Evolutionary conservation across 2,797 vertebrate genomes (phyloP).

Genomic region (Erethizon dorsatum): DNA sequence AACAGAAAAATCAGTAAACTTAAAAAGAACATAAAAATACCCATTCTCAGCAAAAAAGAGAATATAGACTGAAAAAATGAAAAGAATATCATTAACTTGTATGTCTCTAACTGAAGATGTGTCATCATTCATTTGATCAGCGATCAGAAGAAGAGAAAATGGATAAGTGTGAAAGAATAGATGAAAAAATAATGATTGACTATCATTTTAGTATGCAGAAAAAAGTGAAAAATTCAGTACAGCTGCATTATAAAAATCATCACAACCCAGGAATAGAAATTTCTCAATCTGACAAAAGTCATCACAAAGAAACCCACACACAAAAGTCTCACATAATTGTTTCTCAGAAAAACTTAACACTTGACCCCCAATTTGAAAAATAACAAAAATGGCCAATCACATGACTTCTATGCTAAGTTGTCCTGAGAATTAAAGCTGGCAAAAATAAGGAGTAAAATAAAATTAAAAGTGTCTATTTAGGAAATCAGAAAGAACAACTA

Average conservation of each 20-base stretch:
- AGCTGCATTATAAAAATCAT: background rate
- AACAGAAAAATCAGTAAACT: background rate
- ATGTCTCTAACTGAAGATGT: background rate
- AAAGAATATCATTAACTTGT: background rate
- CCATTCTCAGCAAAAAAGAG: background rate
- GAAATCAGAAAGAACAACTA: background rate
- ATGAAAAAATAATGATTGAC: background rate
- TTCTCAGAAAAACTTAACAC: background rate
- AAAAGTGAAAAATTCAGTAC: background rate
- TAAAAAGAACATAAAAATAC: background rate
- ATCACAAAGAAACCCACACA: background rate
- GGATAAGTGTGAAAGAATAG: background rate
- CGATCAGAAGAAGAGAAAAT: background rate
- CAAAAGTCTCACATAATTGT: background rate
- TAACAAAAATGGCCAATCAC: background rate
- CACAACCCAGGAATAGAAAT: background rate
- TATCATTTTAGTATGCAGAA: background rate
- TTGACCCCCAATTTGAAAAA: background rate
- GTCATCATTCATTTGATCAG: background rate
- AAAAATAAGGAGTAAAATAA: background rate
- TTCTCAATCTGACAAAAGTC: background rate
- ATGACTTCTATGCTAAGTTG: background rate
- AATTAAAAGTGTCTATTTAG: background rate
- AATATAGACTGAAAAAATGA: background rate
- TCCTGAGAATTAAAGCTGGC: background rate